Evolutionary conservation across 2,797 vertebrate genomes (phyloP), one percentile per base, ranked within the genome.

Genomic region (Periophthalmus magnuspinnatus): DNA sequence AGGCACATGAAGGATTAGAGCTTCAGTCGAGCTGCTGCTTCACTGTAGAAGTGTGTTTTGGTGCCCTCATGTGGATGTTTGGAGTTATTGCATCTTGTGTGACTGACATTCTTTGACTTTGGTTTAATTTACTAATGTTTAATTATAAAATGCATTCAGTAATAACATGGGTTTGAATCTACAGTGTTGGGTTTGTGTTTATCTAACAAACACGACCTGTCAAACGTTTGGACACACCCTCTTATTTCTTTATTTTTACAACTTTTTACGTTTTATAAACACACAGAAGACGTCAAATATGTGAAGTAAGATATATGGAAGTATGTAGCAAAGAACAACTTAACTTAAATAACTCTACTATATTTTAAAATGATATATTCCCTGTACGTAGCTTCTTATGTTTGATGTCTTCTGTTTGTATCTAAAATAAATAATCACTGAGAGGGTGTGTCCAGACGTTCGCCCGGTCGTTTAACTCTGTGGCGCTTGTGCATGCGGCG

Each of bases 1-100:
- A 70, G 75, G 74, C 77, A 82, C 77, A 78, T 21, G 52, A 70
- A 41, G 36, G 19, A 61, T 61, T 38, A 38, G 9, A 38, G 59
- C 33, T 33, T 13, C 22, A 8, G n/a, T 57, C 72, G 32, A 14
- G 56, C 13, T 80, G 57, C 57, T 74, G 48, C n/a, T 21, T 36
- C 38, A 36, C 21, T 75, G 14, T 14, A n/a, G 45, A n/a, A 33
- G 33, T 22, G 34, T 17, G 73, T 68, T 33, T n/a, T 68, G 70
- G 72, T 62, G 80, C 91, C 91, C 81, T 75, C 89, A 8, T 79
- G 86, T 92, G 90, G 85, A 66, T 52, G 62, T 10, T 22, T 50
- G 34, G 5, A 67, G 64, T 5, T 32, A 79, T 64, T 84, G 73
- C 76, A 66, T 32, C 65, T 75, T 52, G 14, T 63, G 61, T 63